Conservation (phyloP, 2,888 invertebrate genomes). For the Lasioglossum marginatum region DNA sequence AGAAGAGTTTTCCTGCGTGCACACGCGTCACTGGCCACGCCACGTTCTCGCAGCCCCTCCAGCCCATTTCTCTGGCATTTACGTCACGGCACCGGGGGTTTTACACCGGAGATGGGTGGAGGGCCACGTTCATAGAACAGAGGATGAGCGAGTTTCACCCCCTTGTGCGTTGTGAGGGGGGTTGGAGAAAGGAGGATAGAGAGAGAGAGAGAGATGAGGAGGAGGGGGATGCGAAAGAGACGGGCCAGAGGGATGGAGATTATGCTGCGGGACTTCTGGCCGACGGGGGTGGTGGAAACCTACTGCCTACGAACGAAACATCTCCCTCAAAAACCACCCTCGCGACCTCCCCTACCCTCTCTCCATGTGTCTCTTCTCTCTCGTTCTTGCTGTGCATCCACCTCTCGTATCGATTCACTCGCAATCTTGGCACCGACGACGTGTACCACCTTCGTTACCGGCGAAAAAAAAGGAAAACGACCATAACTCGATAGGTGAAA, state of each 20-base stretch:
- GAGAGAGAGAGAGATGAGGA: conserved; percentile 60
- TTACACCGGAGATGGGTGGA: conserved; percentile 71
- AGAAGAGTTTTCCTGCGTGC: conserved; percentile 84
- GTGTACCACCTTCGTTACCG: conserved; percentile 43
- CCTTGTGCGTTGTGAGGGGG: conserved; percentile 1
- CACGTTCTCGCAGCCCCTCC: conserved; percentile 73
- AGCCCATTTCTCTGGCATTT: conserved; percentile 77
- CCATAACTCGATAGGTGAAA: conserved; percentile 53
- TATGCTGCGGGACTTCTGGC: conserved; percentile 78
- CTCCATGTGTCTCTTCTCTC: conserved; percentile 70
- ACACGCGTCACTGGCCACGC: conserved; percentile 83
- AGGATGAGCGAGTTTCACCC: conserved; percentile 68
- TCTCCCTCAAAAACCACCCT: conserved; percentile 81
- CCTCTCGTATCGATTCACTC: conserved; percentile 76
- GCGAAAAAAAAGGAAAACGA: background rate
- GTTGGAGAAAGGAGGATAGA: conserved; percentile 46
- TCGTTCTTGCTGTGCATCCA: conserved; percentile 70
- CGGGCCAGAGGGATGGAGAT: conserved; percentile 75
- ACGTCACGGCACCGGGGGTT: conserved; percentile 73
- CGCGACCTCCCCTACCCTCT: conserved; percentile 60
- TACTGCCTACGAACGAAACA: conserved; percentile 81
- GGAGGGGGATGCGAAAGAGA: conserved; percentile 64
- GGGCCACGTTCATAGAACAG: conserved; percentile 61
- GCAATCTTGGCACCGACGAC: conserved; percentile 72
- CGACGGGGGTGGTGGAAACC: conserved; percentile 72